Conservation (phyloP, 2,888 invertebrate genomes). For the Theristus sp. region DNA sequence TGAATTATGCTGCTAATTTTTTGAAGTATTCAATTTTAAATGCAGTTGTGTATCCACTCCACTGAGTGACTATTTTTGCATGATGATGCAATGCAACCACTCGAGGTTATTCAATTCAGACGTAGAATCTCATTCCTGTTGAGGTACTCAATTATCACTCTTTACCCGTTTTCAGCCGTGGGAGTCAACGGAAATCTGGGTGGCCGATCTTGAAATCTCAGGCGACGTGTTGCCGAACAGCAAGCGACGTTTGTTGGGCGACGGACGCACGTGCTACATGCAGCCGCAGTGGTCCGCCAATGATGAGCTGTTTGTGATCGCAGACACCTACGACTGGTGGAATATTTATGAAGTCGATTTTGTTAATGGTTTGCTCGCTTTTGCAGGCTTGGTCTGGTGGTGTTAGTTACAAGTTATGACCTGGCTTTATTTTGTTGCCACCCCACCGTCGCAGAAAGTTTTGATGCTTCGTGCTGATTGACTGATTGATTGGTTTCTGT, state of each 20-base stretch:
- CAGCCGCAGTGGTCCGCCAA: conserved; percentile 29
- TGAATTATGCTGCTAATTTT: no score
- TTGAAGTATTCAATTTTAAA: no score
- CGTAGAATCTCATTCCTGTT: neutral
- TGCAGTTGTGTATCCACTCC: no score
- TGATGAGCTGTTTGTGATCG: conserved; percentile 26
- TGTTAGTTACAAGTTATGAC: no score
- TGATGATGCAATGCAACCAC: no score
- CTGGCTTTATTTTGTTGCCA: neutral
- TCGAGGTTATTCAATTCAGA: neutral
- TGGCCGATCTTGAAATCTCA: conserved; percentile 20
- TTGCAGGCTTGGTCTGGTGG: no score
- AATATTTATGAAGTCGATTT: conserved; percentile 29
- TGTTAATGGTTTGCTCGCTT: neutral
- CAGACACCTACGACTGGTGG: conserved; percentile 32
- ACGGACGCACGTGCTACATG: conserved; percentile 22
- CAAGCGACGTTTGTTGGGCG: conserved; percentile 18
- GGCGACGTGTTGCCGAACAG: conserved; percentile 11
- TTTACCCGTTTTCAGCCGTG: no score
- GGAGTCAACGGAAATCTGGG: conserved; percentile 32
- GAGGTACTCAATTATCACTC: no score
- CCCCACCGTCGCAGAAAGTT: neutral
- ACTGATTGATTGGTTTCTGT: neutral
- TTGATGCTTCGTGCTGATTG: neutral
- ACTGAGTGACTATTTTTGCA: no score